Conservation (phyloP, 1,140 invertebrate genomes). For the Olivierus martensii region DNA sequence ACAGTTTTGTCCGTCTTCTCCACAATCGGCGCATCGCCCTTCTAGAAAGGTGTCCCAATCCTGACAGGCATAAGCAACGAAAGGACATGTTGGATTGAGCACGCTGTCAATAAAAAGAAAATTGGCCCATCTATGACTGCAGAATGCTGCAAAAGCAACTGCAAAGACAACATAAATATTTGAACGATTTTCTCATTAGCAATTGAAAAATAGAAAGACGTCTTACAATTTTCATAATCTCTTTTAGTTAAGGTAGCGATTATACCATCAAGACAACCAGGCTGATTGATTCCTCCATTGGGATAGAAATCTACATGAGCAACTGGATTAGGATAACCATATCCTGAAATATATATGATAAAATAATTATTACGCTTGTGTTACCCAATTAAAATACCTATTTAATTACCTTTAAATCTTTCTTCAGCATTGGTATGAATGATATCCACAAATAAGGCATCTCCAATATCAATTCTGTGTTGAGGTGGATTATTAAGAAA, state of each 20-base stretch:
- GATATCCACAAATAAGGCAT: neutral
- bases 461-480: neutral
- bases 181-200: no score
- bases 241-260: neutral
- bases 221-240: no score
- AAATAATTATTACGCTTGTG: no score
- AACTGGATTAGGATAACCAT: slow-evolving; percentile 35
- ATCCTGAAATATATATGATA: neutral
- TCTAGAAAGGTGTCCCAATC: slow-evolving; percentile 11
- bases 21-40: slow-evolving; percentile 22
- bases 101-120: no score
- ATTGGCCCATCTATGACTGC: no score
- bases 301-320: slow-evolving; percentile 78
- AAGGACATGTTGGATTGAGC: no score
- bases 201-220: no score
- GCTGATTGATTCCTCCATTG: slow-evolving; percentile 74
- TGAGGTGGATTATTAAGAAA: neutral
- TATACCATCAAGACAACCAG: slow-evolving; percentile 39
- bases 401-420: no score
- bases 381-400: no score
- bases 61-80: no score
- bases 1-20: slow-evolving; percentile 13
- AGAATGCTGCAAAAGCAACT: no score
- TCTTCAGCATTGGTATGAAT: neutral
- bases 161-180: no score